Conservation (phyloP, 2,113 vertebrate genomes). For the Opisthocomus hoazin region DNA sequence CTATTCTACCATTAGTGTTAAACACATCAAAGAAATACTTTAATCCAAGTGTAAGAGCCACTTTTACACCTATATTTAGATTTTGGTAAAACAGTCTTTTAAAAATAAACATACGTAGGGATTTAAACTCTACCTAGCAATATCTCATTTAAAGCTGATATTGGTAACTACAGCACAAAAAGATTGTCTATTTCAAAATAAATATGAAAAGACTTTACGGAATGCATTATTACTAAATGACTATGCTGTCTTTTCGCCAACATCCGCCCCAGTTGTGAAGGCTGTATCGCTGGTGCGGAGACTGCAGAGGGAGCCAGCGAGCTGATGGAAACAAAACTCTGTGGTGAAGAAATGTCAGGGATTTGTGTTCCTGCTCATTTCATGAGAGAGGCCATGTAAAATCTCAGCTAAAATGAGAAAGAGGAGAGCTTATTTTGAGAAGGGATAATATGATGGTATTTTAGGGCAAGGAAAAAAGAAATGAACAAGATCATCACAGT, state of each 20-base stretch:
- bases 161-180: not conserved
- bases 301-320: conserved; percentile 21
- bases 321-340: not conserved
- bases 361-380: not conserved
- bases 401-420: not conserved
- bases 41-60: not conserved
- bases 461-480: not conserved
- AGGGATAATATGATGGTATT: not conserved
- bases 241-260: not conserved
- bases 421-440: not conserved
- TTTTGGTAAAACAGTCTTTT: not conserved
- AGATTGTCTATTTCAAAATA: not conserved
- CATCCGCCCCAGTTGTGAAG: not conserved
- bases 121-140: not conserved
- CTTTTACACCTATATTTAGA: not conserved
- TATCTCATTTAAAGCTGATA: not conserved
- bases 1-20: not conserved
- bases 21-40: not conserved
- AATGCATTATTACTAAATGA: not conserved
- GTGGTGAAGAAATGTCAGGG: not conserved
- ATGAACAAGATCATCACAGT: not conserved
- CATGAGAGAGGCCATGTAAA: not conserved
- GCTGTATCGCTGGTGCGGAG: not conserved
- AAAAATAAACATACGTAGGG: not conserved
- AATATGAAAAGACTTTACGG: not conserved